Percentiles rank a stretch among this genome's conserved stretches.
Conservation (phyloP, 2,888 invertebrate genomes). For the Drosophila cognata region DNA sequence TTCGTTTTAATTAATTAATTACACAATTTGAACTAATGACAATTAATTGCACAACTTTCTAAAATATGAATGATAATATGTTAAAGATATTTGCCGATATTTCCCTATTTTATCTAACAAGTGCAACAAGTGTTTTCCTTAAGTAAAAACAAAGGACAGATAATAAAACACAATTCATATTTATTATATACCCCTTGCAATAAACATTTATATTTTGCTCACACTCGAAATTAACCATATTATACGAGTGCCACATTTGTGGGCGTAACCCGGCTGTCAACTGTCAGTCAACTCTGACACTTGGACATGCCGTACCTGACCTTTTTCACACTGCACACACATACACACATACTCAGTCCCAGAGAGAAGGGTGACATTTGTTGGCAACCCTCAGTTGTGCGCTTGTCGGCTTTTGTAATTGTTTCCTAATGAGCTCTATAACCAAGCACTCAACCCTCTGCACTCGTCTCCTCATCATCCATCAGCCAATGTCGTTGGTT, state of each 20-base stretch:
- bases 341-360: not conserved
- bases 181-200: not conserved
- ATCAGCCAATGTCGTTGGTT: constrained; percentile 52
- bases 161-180: not conserved
- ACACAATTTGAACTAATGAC: not conserved
- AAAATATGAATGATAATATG: not conserved
- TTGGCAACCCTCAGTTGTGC: constrained; percentile 60
- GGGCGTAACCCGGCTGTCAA: constrained; percentile 70
- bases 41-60: not conserved
- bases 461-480: constrained; percentile 14
- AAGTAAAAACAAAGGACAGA: not conserved
- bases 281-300: constrained; percentile 70
- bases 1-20: not conserved
- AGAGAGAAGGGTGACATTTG: constrained; percentile 54
- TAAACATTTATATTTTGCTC: constrained; percentile 4
- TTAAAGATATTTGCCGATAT: not conserved
- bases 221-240: constrained; percentile 66
- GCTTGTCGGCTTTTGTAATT: constrained; percentile 61
- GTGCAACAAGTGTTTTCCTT: constrained; percentile 20
- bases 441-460: constrained; percentile 5
- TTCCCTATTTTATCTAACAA: not conserved
- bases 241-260: constrained; percentile 67
- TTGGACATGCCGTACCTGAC: constrained; percentile 70
- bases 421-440: constrained; percentile 71
- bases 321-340: constrained; percentile 54